phyloP scores from a whole-genome alignment of 2,888 invertebrate species.

The Bruchidius siliquastri region DNA sequence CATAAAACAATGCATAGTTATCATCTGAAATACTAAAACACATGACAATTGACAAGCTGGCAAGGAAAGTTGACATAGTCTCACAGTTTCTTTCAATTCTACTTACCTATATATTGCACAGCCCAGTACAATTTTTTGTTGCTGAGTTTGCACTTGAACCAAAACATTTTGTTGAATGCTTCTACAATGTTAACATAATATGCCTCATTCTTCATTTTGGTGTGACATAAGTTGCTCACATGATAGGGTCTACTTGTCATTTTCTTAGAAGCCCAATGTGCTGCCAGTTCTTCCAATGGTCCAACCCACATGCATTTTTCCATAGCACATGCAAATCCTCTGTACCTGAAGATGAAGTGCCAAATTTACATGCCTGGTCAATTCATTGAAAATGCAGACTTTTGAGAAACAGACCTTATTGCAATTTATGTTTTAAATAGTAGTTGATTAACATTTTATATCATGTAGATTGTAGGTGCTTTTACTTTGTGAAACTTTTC shows the following conservation, averaged over 20 bases:
- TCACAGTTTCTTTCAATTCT: neutral
- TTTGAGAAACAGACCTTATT: no score
- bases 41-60: no score
- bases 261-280: constrained; percentile 29
- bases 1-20: no score
- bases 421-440: no score
- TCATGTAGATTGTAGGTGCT: no score
- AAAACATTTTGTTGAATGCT: constrained; percentile 26
- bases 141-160: constrained; percentile 28
- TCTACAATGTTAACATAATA: constrained; percentile 28
- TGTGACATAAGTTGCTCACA: constrained; percentile 25
- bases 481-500: no score
- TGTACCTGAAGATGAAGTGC: constrained; percentile 6
- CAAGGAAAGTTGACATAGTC: no score
- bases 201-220: constrained; percentile 25
- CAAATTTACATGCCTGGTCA: no score
- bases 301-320: constrained; percentile 27
- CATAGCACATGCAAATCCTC: constrained; percentile 27
- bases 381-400: no score
- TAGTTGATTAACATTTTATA: no score
- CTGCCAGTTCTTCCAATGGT: constrained; percentile 18
- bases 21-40: no score
- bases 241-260: constrained; percentile 24
- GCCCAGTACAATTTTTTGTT: constrained; percentile 26
- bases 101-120: constrained; percentile 26